phyloP scores from a whole-genome alignment of 1,140 invertebrate genomes.

The Microvelia longipes region DNA sequence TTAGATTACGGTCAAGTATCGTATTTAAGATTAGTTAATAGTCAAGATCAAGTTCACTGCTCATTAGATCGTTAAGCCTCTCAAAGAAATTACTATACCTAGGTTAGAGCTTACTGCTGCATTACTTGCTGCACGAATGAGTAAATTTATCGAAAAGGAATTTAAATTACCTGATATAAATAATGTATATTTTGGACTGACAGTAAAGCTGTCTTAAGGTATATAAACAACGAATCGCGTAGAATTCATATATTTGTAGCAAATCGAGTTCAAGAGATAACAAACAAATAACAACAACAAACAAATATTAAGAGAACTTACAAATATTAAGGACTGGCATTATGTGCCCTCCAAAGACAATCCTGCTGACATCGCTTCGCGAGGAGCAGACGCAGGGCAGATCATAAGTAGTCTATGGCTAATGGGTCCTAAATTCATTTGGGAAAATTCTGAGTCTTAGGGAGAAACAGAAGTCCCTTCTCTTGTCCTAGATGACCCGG shows the following conservation, averaged over 20 bases:
- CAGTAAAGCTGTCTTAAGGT: neutral
- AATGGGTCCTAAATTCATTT: neutral
- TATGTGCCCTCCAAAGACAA: neutral
- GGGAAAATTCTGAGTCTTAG: neutral
- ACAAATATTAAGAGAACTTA: too few species aligned
- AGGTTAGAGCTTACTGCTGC: neutral
- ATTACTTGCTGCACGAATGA: neutral
- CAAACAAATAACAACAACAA: too few species aligned
- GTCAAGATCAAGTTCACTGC: neutral
- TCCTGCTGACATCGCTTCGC: neutral
- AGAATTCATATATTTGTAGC: neutral
- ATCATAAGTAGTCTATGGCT: neutral
- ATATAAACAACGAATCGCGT: neutral
- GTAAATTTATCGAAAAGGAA: neutral
- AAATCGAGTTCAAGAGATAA: neutral
- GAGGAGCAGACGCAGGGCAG: neutral
- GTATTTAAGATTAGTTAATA: neutral
- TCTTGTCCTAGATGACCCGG: neutral
- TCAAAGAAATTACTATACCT: neutral
- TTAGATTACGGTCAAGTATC: neutral
- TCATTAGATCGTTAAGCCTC: neutral
- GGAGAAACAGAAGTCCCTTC: neutral
- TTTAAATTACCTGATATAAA: conserved; percentile 1
- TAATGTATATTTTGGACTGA: neutral
- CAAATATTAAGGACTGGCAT: neutral